Base-by-base conservation (phyloP, 2,797 vertebrate species). In the Phoeniculus purpureus region DNA sequence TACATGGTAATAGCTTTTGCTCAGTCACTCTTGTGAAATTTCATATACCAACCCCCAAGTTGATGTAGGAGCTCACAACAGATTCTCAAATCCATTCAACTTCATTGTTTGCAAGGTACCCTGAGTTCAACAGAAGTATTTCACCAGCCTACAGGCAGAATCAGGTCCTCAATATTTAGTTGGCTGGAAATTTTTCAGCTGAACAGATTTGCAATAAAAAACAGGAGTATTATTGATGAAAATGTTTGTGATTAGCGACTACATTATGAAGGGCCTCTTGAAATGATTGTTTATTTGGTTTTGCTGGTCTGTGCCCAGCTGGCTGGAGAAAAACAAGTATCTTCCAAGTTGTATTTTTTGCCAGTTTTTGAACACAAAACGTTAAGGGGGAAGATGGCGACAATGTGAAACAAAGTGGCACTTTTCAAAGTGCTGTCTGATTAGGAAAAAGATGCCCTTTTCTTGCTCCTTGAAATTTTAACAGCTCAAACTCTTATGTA, bases 241-340 rank as follows among this genome's bases (percentile, higher is more conserved):
- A 95, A 91, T 66, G 40, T 58, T 79, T 50, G 59, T 74, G 52
- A 84, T 81, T 91, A 66, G 50, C 62, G 92, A 75, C 22, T 50
- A 26, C 47, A 54, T 85, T 92, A 60, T 62, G 27, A 85, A 62
- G 56, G 85, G 29, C 40, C 27, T 91, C 68, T 83, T 85, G 68
- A 87, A 90, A 78, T 62, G 19, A 84, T 66, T 88, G 31, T 74
- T 91, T 91, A 48, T 80, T 94, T 92, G 70, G 2, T 72, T 89
- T 82, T 90, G 21, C 45, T 95, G 70, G 37, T 80, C 52, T 62
- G 51, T 67, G 8, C 88, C 60, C 81, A 92, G 68, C 59, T 93
- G 81, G 84, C 81, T 89, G 59, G 23, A 85, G 70, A 75, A 90
- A 86, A 86, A 55, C 27, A 89, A 81, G 47, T 51, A 32, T 51